Conservation (phyloP, 2,888 invertebrate species). For the Sthenelais limicola region DNA sequence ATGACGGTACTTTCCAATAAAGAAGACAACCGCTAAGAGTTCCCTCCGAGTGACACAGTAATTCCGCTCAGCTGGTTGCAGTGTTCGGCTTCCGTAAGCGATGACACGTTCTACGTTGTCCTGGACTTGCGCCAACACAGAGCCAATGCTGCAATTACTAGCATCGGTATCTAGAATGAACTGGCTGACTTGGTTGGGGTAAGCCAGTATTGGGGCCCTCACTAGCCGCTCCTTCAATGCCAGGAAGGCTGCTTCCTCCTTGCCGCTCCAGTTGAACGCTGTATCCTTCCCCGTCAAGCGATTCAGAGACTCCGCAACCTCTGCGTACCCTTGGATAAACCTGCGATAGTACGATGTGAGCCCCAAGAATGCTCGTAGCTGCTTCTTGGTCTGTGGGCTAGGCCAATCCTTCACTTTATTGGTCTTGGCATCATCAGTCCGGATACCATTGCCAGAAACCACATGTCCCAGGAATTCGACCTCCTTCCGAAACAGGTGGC, state of each 20-base stretch:
- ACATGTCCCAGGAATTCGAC: conserved; percentile 43
- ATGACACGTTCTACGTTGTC: not conserved
- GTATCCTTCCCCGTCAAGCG: conserved; percentile 3
- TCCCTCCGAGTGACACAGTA: conserved; percentile 18
- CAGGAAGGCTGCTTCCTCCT: not conserved
- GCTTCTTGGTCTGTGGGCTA: conserved; percentile 12
- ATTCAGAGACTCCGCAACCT: conserved; percentile 1
- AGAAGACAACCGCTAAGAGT: conserved; percentile 6
- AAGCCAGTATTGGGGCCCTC: conserved; percentile 11
- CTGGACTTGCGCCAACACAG: conserved; percentile 24
- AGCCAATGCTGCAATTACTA: conserved; percentile 10
- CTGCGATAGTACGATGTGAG: conserved; percentile 25
- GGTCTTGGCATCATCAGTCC: conserved; percentile 39
- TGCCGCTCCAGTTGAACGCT: not conserved
- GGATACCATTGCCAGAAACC: conserved; percentile 19
- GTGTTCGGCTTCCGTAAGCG: not conserved
- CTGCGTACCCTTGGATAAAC: conserved; percentile 11
- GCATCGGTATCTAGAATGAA: conserved; percentile 24
- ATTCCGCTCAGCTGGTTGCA: not conserved
- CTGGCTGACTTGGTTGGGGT: not conserved
- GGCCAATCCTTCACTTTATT: conserved; percentile 19
- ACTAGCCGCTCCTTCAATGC: conserved; percentile 1
- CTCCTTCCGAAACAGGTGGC: conserved; percentile 44
- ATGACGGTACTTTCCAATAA: conserved; percentile 3
- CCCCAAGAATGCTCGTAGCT: conserved; percentile 33